phyloP scores from a whole-genome alignment of 2,888 invertebrate species.

The Apodemia duryi region DNA sequence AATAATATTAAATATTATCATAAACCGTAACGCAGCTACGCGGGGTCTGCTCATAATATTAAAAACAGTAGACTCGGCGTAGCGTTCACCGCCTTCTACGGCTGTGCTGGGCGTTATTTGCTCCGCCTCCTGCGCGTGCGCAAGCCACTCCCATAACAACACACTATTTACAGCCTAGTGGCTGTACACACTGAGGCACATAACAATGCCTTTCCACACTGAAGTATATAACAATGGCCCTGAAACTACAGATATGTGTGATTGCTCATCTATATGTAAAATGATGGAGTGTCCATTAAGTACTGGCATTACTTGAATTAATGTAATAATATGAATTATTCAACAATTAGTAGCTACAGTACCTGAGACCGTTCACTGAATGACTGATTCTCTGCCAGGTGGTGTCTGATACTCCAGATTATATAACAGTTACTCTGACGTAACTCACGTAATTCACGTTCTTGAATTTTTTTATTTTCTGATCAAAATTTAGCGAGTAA shows the following conservation, averaged over 20 bases:
- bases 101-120: slow-evolving; percentile 10
- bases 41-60: neutral
- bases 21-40: too few relatives aligned
- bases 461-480: too few relatives aligned
- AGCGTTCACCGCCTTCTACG: neutral
- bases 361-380: too few relatives aligned
- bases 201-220: neutral
- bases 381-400: too few relatives aligned
- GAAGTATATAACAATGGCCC: neutral
- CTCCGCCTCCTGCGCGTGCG: slow-evolving; percentile 17
- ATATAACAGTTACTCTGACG: too few relatives aligned
- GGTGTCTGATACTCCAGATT: too few relatives aligned
- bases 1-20: too few relatives aligned
- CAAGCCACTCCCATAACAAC: neutral
- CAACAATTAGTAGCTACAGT: too few relatives aligned
- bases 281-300: too few relatives aligned
- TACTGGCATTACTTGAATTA: neutral
- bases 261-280: neutral
- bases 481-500: too few relatives aligned
- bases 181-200: neutral
- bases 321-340: too few relatives aligned
- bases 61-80: neutral
- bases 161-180: neutral
- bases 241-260: neutral
- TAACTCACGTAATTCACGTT: too few relatives aligned